Evolutionary conservation across 2,797 vertebrate genomes (phyloP).

Genomic region (Tympanoctomys barrerae): DNA sequence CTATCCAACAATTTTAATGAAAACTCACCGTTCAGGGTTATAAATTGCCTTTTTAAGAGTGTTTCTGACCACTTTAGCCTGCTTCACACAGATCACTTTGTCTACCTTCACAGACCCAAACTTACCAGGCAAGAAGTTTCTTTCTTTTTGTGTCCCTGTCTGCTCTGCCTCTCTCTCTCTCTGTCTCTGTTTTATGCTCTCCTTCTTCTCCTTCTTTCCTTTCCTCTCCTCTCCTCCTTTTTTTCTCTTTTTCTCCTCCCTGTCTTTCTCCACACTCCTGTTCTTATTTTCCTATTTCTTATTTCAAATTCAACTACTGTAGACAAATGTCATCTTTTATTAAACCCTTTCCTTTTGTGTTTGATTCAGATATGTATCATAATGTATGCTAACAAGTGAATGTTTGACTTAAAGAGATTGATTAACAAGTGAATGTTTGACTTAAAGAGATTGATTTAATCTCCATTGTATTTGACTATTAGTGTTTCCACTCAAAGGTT

Average conservation of each 20-base stretch:
- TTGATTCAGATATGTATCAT: background rate
- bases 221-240: background rate
- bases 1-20: conserved; percentile 1
- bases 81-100: background rate
- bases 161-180: too few species aligned
- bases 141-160: background rate
- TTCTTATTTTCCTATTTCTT: background rate
- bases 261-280: background rate
- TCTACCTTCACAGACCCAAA: background rate
- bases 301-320: conserved; percentile 19
- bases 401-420: background rate
- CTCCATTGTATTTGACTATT: background rate
- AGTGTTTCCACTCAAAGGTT: background rate
- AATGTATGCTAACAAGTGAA: background rate
- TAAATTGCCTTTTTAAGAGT: background rate
- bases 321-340: background rate
- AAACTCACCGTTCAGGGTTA: background rate
- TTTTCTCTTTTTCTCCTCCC: background rate
- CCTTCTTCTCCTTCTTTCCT: too few species aligned
- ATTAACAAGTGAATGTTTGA: background rate
- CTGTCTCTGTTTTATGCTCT: too few species aligned
- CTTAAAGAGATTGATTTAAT: background rate
- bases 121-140: background rate
- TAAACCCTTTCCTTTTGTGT: background rate
- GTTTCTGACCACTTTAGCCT: background rate